phyloP scores from a whole-genome alignment of 2,113 vertebrate genomes.

The Electrona antarctica region DNA sequence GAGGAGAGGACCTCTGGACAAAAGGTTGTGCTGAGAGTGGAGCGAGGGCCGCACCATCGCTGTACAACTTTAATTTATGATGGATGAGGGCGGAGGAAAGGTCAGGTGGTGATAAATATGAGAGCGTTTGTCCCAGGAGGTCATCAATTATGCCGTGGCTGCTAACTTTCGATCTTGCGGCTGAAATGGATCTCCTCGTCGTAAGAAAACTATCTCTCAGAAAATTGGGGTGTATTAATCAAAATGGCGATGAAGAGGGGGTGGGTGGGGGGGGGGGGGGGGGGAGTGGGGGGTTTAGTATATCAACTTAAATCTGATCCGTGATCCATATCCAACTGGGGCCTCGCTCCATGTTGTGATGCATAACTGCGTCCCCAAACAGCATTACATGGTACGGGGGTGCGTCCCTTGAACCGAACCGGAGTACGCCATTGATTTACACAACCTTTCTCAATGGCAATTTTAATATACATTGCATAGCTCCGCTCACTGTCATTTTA shows the following conservation, averaged over 20 bases:
- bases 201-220: conserved; percentile 81
- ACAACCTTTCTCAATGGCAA: conserved; percentile 37
- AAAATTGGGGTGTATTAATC: conserved; percentile 82
- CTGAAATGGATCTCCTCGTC: conserved; percentile 81
- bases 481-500: conserved; percentile 23
- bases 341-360: conserved; percentile 40
- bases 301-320: conserved; percentile 61
- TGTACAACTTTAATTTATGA: conserved; percentile 95
- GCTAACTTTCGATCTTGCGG: conserved; percentile 83
- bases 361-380: conserved; percentile 32
- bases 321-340: conserved; percentile 56
- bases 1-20: conserved; percentile 83
- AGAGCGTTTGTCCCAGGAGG: conserved; percentile 85
- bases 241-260: conserved; percentile 60
- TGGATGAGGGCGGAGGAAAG: conserved; percentile 91
- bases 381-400: conserved; percentile 35
- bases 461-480: conserved; percentile 20
- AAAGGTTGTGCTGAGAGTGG: conserved; percentile 86
- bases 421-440: conserved; percentile 45
- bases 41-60: conserved; percentile 77
- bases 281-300: conserved; percentile 35
- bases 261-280: conserved; percentile 14
- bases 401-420: conserved; percentile 33
- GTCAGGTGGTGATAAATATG: conserved; percentile 88
- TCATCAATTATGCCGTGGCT: conserved; percentile 82